These are phyloP conservation scores for Mugil cephalus DNA, from an alignment of 2,113 vertebrate species.

Conservation along the genomic window DNA sequence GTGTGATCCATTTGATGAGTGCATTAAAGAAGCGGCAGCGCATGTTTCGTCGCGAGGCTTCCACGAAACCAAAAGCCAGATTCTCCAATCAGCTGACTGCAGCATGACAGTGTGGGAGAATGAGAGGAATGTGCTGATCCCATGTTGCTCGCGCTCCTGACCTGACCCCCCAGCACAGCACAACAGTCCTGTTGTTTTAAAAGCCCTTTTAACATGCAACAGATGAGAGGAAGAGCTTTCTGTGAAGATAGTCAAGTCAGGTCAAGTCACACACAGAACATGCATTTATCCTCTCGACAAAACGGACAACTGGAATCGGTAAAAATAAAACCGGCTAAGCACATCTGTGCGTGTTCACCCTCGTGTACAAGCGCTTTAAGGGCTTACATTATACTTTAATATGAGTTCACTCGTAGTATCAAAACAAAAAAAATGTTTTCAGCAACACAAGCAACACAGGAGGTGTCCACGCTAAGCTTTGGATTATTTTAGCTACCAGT, in stretches of 20 bases:
- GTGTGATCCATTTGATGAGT: constrained; percentile 3
- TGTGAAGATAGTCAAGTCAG: constrained; percentile 20
- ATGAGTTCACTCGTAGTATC: background rate
- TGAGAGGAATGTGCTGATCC: constrained; percentile 82
- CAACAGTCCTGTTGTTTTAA: constrained; percentile 74
- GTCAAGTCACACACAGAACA: background rate
- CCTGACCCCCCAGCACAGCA: constrained; percentile 47
- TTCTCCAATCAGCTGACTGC: constrained; percentile 81
- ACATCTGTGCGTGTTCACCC: background rate
- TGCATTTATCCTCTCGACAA: constrained; percentile 1
- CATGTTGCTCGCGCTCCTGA: constrained; percentile 65
- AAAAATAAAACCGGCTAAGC: background rate
- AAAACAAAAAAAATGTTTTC: background rate
- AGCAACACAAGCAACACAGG: background rate
- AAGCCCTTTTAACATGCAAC: constrained; percentile 62
- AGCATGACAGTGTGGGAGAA: constrained; percentile 80
- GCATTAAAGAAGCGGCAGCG: constrained; percentile 22
- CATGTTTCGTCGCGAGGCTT: constrained; percentile 40
- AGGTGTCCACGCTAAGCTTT: constrained; percentile 5
- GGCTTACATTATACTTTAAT: constrained; percentile 1
- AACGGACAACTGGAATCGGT: background rate
- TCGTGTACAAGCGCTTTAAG: background rate
- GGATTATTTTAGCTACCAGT: constrained; percentile 4
- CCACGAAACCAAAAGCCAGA: constrained; percentile 61
- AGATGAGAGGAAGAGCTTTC: constrained; percentile 49